phyloP scores from a whole-genome alignment of 2,113 vertebrate species.

The Trinectes maculatus region DNA sequence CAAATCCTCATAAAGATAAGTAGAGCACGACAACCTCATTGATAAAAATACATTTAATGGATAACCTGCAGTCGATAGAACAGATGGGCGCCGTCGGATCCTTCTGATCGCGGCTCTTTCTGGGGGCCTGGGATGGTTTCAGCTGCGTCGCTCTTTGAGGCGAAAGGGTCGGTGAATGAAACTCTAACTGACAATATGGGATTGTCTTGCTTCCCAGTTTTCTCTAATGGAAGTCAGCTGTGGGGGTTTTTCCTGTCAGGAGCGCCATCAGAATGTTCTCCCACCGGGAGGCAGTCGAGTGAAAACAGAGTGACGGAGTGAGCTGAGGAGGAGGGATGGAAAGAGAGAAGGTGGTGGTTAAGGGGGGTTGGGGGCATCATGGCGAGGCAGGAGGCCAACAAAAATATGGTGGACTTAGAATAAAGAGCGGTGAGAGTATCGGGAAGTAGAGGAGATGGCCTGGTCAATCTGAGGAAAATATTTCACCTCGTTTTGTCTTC shows the following conservation, averaged over 20 bases:
- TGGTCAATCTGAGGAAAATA: constrained; percentile 35
- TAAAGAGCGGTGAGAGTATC: background rate
- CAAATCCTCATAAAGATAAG: background rate
- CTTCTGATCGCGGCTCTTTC: background rate
- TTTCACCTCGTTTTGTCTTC: too few species aligned
- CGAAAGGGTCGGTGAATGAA: constrained; percentile 31
- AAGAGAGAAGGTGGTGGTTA: constrained; percentile 19
- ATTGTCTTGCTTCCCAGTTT: constrained; percentile 69
- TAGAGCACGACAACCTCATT: background rate
- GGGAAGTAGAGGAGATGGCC: background rate
- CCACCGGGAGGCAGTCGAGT: constrained; percentile 77
- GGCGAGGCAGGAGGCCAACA: constrained; percentile 44
- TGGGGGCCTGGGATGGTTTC: background rate
- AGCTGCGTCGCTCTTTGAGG: constrained; percentile 12
- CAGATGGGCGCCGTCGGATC: background rate
- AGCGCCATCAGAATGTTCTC: constrained; percentile 70
- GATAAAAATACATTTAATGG: background rate
- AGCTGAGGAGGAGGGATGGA: constrained; percentile 49
- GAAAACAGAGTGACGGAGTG: constrained; percentile 76
- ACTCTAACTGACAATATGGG: constrained; percentile 73
- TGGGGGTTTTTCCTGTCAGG: constrained; percentile 73
- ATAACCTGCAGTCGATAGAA: background rate
- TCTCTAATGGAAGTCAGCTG: constrained; percentile 83
- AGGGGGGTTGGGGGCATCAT: constrained; percentile 31
- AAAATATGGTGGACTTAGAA: constrained; percentile 46